Conservation (phyloP, 2,113 vertebrate genomes). For the Procavia capensis region DNA sequence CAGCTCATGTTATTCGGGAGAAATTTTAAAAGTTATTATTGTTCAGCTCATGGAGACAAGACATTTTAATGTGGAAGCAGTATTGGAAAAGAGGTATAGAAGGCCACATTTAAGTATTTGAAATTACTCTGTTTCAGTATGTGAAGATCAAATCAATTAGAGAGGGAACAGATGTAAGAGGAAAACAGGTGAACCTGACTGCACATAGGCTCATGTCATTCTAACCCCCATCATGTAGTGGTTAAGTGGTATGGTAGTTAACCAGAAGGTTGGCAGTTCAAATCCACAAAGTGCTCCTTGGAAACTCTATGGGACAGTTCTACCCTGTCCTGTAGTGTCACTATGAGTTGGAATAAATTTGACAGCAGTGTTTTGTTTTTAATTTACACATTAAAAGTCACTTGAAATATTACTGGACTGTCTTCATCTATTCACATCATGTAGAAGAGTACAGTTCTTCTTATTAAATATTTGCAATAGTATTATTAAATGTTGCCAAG, state of each 20-base stretch:
- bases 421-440: background rate
- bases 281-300: too few relatives aligned
- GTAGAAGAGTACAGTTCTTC: background rate
- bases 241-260: too few relatives aligned
- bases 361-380: too few relatives aligned
- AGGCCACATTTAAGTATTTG: background rate
- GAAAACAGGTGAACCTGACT: conserved; percentile 17
- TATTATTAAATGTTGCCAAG: background rate
- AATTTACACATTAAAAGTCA: background rate
- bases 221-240: too few relatives aligned
- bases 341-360: too few relatives aligned
- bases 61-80: background rate
- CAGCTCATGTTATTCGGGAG: background rate
- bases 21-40: background rate
- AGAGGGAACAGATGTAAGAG: background rate
- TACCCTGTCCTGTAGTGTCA: too few relatives aligned
- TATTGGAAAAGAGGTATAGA: background rate
- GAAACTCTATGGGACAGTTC: too few relatives aligned
- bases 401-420: background rate
- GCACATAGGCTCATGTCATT: background rate
- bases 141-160: background rate
- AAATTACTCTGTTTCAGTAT: background rate
- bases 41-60: background rate
- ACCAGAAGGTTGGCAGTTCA: too few relatives aligned
- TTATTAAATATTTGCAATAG: conserved; percentile 8